phyloP scores from a whole-genome alignment of 2,797 vertebrate genomes.

The Acanthis flammea region DNA sequence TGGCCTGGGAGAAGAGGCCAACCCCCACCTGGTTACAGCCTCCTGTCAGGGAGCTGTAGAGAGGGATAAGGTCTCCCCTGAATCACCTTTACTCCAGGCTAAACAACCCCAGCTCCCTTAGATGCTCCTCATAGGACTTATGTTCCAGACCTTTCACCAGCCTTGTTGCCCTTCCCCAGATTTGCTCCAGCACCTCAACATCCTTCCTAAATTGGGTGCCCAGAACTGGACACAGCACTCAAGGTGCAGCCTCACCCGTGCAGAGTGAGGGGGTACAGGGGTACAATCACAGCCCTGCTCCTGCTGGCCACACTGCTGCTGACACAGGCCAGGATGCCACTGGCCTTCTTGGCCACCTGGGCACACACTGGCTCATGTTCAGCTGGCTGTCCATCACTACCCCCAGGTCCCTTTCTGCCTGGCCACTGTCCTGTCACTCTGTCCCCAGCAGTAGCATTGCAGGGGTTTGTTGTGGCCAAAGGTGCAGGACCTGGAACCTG shows the following conservation, averaged over 20 bases:
- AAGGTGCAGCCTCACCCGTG: background rate
- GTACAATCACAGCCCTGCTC: rapidly evolving
- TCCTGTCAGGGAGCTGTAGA: background rate
- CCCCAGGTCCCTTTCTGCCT: background rate
- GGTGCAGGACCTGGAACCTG: background rate
- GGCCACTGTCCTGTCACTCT: background rate
- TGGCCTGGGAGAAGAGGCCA: background rate
- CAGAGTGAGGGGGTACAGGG: too few species aligned
- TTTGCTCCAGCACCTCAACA: background rate
- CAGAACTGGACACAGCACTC: background rate
- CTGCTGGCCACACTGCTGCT: background rate
- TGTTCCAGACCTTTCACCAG: background rate
- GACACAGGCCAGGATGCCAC: background rate
- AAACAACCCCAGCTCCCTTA: background rate
- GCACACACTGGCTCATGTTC: background rate
- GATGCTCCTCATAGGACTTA: rapidly evolving
- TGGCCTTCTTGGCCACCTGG: too few species aligned
- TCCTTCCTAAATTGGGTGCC: background rate
- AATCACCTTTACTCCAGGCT: background rate
- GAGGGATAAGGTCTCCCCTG: background rate
- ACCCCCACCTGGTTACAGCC: background rate
- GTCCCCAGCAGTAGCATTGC: background rate
- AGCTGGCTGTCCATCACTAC: background rate
- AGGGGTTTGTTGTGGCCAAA: background rate
- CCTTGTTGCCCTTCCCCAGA: background rate